Evolutionary conservation across 1,140 invertebrate species (phyloP).

Genomic region (Globodera rostochiensis): DNA sequence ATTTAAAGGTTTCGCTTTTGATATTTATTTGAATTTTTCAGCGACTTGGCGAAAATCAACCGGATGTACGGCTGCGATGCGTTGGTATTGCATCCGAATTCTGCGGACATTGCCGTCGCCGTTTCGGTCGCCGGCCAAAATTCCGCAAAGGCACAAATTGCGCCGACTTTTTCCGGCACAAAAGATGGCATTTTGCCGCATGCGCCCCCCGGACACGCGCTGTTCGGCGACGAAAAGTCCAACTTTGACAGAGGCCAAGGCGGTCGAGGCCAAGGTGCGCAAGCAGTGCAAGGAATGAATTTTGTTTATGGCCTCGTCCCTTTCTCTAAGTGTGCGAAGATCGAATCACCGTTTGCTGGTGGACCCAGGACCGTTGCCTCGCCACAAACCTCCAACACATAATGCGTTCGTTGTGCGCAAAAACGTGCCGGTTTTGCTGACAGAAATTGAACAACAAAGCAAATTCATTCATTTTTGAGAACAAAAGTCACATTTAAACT

Average conservation of each 20-base stretch:
- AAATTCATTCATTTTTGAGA: no score
- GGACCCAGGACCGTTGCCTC: slow-evolving; percentile 63
- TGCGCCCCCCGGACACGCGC: not conserved
- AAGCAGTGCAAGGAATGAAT: not conserved
- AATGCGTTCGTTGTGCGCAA: slow-evolving; percentile 61
- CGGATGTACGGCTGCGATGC: slow-evolving; percentile 63
- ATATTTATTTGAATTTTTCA: not conserved
- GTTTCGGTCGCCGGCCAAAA: not conserved
- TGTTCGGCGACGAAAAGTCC: slow-evolving; percentile 4
- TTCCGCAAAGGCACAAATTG: slow-evolving; percentile 50
- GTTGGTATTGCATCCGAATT: not conserved
- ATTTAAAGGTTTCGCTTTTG: no score
- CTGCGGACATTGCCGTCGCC: not conserved
- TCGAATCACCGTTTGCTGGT: slow-evolving; percentile 64
- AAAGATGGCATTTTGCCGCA: slow-evolving; percentile 6
- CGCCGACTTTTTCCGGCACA: slow-evolving; percentile 46
- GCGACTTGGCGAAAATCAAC: slow-evolving; percentile 61
- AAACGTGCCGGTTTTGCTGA: slow-evolving; percentile 61
- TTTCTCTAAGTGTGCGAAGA: slow-evolving; percentile 57
- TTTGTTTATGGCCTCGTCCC: not conserved
- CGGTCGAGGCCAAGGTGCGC: slow-evolving; percentile 15
- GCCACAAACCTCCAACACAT: slow-evolving; percentile 61
- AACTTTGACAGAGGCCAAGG: not conserved
- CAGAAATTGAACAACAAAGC: not conserved
- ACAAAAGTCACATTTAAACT: not conserved